phyloP scores from a whole-genome alignment of 1,140 invertebrate species.

The Penaeus japonicus region DNA sequence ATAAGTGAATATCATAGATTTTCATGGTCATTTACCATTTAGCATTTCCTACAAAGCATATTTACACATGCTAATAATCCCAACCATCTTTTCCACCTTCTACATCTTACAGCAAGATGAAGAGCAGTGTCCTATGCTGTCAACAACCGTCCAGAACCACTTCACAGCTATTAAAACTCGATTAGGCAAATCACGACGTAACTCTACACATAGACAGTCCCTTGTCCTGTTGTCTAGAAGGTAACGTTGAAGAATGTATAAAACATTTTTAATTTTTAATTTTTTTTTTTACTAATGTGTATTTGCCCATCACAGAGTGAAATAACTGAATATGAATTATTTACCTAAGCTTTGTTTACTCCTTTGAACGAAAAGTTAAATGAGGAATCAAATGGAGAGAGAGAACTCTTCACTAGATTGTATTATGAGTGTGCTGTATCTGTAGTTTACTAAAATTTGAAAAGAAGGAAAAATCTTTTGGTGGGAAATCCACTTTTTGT shows the following conservation, averaged over 20 bases:
- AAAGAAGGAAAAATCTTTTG: no score
- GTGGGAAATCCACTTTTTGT: neutral
- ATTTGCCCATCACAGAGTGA: neutral
- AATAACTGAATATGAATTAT: neutral
- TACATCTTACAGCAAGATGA: conserved; percentile 72
- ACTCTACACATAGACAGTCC: conserved; percentile 54
- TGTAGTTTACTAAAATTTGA: neutral
- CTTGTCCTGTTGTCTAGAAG: conserved; percentile 54
- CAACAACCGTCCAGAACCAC: conserved; percentile 85
- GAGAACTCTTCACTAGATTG: neutral
- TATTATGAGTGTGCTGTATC: neutral
- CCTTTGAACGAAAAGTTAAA: neutral
- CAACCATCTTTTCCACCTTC: no score
- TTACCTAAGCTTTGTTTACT: neutral
- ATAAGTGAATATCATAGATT: neutral
- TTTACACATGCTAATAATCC: neutral
- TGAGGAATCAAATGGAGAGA: neutral
- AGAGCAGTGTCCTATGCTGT: conserved; percentile 82
- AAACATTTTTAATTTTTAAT: neutral
- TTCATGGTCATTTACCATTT: neutral
- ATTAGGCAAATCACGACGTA: conserved; percentile 46
- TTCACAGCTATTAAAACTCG: conserved; percentile 79
- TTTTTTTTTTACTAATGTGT: neutral
- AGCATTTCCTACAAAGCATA: neutral
- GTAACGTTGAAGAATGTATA: neutral